These are phyloP conservation scores for Aurelia aurita DNA, from an alignment of 30 jellyfish, hydroid and myxozoan genomes.

Conservation along the genomic window DNA sequence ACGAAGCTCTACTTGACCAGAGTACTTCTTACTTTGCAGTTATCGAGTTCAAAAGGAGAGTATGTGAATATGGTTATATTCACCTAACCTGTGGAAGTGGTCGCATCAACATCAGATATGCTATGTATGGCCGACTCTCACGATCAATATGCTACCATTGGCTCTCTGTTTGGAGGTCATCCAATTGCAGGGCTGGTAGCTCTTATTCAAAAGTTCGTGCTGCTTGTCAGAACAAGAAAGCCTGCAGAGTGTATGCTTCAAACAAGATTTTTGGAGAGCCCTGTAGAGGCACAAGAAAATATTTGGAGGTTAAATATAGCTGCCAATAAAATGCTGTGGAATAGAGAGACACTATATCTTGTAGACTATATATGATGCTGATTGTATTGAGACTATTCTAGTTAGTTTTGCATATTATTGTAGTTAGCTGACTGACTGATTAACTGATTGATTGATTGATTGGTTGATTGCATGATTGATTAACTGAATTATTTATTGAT, in stretches of 20 bases:
- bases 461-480: too few relatives aligned
- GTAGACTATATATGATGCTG: too few relatives aligned
- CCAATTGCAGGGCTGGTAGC: conserved; percentile 48
- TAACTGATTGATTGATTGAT: too few relatives aligned
- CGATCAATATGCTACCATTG: conserved; percentile 22
- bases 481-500: too few relatives aligned
- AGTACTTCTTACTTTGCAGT: not conserved
- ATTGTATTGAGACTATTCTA: too few relatives aligned
- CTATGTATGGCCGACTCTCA: conserved; percentile 50
- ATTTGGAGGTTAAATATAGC: conserved; percentile 46
- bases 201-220: conserved; percentile 10
- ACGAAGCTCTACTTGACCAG: too few relatives aligned
- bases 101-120: conserved; percentile 24
- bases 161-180: conserved; percentile 35
- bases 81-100: conserved; percentile 19
- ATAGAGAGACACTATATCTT: too few relatives aligned
- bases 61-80: conserved; percentile 29
- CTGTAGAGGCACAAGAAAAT: conserved; percentile 56
- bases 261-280: conserved; percentile 68
- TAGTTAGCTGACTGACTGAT: too few relatives aligned
- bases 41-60: conserved; percentile 5
- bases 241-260: conserved; percentile 47
- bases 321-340: conserved; percentile 21
- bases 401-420: too few relatives aligned
- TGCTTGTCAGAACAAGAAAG: conserved; percentile 24